phyloP scores from a whole-genome alignment of 2,797 vertebrate species.

The Phrynocephalus forsythii region DNA sequence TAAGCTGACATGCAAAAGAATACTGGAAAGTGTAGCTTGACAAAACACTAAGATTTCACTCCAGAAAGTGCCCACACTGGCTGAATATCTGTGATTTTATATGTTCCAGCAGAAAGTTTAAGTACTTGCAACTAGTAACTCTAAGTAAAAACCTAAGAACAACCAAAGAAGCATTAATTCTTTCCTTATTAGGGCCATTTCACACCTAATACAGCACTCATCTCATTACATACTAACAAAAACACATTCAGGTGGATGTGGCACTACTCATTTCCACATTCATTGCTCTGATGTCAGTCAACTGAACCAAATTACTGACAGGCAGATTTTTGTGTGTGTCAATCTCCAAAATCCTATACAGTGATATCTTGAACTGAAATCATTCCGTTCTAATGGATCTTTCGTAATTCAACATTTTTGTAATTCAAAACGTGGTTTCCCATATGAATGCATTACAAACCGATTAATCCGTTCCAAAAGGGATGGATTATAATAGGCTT shows the following conservation, averaged over 20 bases:
- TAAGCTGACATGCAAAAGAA: background rate
- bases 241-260: background rate
- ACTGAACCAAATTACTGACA: too few species aligned
- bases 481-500: too few species aligned
- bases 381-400: too few species aligned
- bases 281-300: too few species aligned
- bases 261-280: background rate
- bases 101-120: background rate
- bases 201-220: background rate
- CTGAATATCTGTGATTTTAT: background rate
- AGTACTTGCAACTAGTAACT: background rate
- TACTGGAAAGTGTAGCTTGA: background rate
- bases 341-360: too few species aligned
- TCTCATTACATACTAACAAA: background rate
- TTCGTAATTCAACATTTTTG: too few species aligned
- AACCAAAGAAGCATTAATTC: background rate
- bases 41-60: background rate
- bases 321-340: too few species aligned
- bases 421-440: too few species aligned
- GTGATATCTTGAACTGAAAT: too few species aligned
- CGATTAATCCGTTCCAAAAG: too few species aligned
- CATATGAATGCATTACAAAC: too few species aligned
- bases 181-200: background rate
- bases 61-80: background rate
- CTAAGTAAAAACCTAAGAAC: background rate